Base-by-base conservation (phyloP, 2,113 vertebrate species). In the Cinclus cinclus region DNA sequence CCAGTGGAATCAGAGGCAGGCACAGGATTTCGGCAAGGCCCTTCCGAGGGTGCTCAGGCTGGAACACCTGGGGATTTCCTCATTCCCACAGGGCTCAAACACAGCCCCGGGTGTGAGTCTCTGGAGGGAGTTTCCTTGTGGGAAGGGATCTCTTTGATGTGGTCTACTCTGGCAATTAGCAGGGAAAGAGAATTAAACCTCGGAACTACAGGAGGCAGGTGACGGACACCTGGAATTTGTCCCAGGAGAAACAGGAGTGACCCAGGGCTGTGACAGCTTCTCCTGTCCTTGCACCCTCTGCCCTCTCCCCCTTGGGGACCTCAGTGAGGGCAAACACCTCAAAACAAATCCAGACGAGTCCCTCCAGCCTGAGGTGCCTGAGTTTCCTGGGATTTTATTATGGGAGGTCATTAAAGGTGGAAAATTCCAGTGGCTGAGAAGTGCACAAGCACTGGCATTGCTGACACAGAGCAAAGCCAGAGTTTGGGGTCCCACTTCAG, bases 101-200 rank as follows among this genome's bases (percentile, higher is more conserved):
- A 15, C 59, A 21, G 55, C 94, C 80, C 71, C 1, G 0, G 88
- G 86, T 16, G 30, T 83, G 89, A 94, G 63, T 80, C 64, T 47
- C 19, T 56, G 21, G 39, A 77, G 88, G 88, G 90, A 86, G 71
- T 69, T 90, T 76, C 78, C 90, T 74, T 52, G 24, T 6, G 70
- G 94, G 90, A 60, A 87, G 49, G 2, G 3, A 56, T 60, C 25
- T n/a, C 88, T 95, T 95, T 95, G 94, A 94, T 95, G 95, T 95
- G 95, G 96, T 83, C 10, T 18, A 2, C 78, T 62, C 55, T 1
- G 5, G 55, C 60, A 97, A 93, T 95, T 88, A 96, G 23, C 67
- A 49, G 79, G 30, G 76, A 92, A 90, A 90, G 94, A 88, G 84
- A 92, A 96, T 94, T 67, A 89, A 94, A 92, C 75, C 60, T 58